Percentiles rank a stretch among this genome's conserved stretches.
Conservation (phyloP, 1,140 invertebrate genomes). For the Eciton burchellii region DNA sequence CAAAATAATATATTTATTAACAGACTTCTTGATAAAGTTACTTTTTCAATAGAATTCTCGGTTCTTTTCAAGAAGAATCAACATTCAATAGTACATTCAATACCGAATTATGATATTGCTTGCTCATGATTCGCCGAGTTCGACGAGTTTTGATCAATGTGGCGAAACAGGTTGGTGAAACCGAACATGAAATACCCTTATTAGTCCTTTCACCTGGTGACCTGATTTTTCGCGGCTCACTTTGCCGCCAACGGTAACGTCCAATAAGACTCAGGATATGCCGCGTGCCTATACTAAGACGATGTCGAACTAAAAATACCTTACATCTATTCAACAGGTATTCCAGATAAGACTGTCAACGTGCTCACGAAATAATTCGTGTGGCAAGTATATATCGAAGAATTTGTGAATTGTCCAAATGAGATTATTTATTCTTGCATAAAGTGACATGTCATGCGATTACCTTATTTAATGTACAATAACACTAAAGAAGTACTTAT, state of each 20-base stretch:
- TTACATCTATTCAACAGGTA: conserved; percentile 64
- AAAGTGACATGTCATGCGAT: conserved; percentile 21
- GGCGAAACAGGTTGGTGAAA: conserved; percentile 53
- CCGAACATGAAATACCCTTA: conserved; percentile 52
- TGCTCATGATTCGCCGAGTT: conserved; percentile 12
- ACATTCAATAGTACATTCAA: not conserved
- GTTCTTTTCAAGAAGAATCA: not conserved
- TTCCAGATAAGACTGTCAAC: conserved; percentile 58
- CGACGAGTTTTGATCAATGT: conserved; percentile 45
- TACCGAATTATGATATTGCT: not conserved
- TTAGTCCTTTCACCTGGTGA: conserved; percentile 64
- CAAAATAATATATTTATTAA: not conserved
- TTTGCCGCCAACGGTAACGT: not conserved
- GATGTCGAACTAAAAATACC: conserved; percentile 59
- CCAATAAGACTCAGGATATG: conserved; percentile 44
- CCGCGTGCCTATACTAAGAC: conserved; percentile 32
- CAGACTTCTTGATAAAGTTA: no score
- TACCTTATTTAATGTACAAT: not conserved
- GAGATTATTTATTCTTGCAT: not conserved
- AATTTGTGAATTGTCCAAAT: not conserved
- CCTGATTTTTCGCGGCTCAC: conserved; percentile 56
- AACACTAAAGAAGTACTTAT: no score
- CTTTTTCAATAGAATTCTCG: not conserved
- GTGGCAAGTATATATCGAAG: conserved; percentile 12
- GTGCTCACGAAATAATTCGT: conserved; percentile 9